Conservation (phyloP, 2,797 vertebrate genomes). For the Hyperoplus lanceolatus region DNA sequence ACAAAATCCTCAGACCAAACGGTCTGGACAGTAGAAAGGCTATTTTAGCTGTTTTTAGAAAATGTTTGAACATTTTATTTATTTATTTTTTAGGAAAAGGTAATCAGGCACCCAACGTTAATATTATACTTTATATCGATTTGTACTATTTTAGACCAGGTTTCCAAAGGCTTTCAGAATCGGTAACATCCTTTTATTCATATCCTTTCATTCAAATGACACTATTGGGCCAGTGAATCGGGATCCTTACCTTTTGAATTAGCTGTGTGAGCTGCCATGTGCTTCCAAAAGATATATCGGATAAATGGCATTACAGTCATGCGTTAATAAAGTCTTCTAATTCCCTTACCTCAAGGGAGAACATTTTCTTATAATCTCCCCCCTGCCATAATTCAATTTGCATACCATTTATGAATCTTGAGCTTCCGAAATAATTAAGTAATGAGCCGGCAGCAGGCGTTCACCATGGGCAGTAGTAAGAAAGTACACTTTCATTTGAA, state of each 20-base stretch:
- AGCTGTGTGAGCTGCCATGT: constrained; percentile 30
- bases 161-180: not conserved
- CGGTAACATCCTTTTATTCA: constrained; percentile 19
- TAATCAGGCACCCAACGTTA: too few species aligned
- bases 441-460: constrained; percentile 78
- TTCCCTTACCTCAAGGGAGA: constrained; percentile 70
- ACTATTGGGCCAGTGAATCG: constrained; percentile 25
- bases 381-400: constrained; percentile 80
- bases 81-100: too few species aligned
- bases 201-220: constrained; percentile 13
- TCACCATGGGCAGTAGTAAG: constrained; percentile 73
- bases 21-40: too few species aligned
- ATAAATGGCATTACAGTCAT: constrained; percentile 59
- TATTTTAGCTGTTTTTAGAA: too few species aligned
- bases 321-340: constrained; percentile 70
- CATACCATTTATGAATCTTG: constrained; percentile 80
- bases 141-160: too few species aligned
- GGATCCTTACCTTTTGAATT: constrained; percentile 56
- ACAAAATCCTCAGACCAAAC: too few species aligned
- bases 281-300: constrained; percentile 51
- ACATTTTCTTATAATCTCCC: constrained; percentile 73
- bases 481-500: constrained; percentile 68
- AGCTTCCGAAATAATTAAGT: constrained; percentile 77
- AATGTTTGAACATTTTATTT: too few species aligned
- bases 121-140: too few species aligned